Percentiles rank a stretch among this genome's conserved stretches.
Conservation (phyloP, 2,113 vertebrate genomes). For the Varanus komodoensis region DNA sequence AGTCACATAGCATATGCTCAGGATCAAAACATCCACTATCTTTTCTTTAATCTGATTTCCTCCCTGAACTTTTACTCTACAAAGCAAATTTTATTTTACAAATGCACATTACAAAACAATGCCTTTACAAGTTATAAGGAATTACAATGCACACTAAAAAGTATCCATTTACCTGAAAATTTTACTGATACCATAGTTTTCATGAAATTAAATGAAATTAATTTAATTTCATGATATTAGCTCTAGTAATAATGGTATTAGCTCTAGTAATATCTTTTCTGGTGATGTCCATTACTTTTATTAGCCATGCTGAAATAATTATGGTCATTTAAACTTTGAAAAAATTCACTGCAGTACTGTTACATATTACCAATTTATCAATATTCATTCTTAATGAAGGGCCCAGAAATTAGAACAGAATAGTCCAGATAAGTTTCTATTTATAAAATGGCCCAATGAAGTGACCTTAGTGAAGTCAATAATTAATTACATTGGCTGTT, state of each 20-base stretch:
- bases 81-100: background rate
- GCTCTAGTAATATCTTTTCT: background rate
- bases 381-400: background rate
- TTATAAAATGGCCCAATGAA: background rate
- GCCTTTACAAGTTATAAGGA: background rate
- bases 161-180: background rate
- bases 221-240: background rate
- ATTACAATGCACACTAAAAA: background rate
- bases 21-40: background rate
- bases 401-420: background rate
- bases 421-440: background rate
- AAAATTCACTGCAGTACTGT: background rate
- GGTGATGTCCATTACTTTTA: background rate
- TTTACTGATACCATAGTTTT: background rate
- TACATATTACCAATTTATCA: background rate
- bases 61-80: background rate
- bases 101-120: constrained; percentile 2
- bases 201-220: background rate
- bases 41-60: background rate
- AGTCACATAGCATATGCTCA: background rate
- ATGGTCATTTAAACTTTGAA: background rate
- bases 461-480: background rate
- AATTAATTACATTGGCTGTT: background rate
- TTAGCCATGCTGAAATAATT: background rate
- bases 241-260: background rate